Base-by-base conservation (phyloP, 2,113 vertebrate species). In the Ictalurus punctatus region DNA sequence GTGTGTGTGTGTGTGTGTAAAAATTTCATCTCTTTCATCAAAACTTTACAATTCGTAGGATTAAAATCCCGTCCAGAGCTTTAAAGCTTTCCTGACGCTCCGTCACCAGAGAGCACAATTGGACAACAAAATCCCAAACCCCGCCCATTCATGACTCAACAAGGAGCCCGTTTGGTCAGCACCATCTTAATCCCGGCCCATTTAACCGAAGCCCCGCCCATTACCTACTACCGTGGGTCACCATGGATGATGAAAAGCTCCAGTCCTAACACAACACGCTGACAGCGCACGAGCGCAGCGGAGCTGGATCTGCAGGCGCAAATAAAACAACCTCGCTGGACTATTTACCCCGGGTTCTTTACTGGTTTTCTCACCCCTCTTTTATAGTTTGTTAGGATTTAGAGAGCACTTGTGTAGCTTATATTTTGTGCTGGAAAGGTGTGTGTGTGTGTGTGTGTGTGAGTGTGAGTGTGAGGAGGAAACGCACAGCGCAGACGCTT, bases 51-150 rank as follows among this genome's bases (percentile, higher is more conserved):
- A 40, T 23, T 23, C 4, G 0, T 76, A 12, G 17, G n/a, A 58
- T 59, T 59, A 44, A 34, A 61, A 40, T 59, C 56, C 23, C 81
- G 23, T 61, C 37, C 58, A 5, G 10, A 27, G 0, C 6, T 83
- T 40, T 10, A 58, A 1, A 19, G 0, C 3, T 1, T 23, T 48
- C 19, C 23, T 14, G 4, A 67, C 19, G 61, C 63, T 61, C 34
- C 14, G 52, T 88, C 90, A 69, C 86, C 82, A 88, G 90, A 78
- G 86, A 80, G 90, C 90, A 88, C 86, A 61, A 88, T 86, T 83
- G 73, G 84, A 88, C 86, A 81, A 37, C 23, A 30, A 48, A 76
- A 25, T 16, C 5, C 52, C 3, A 48, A 37, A 81, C 79, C 40
- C 79, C 90, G 86, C 90, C 90, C 84, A 21, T 4, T 19, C 1